Base-by-base conservation (phyloP, 2,113 vertebrate genomes). In the Hemibagrus wyckioides region DNA sequence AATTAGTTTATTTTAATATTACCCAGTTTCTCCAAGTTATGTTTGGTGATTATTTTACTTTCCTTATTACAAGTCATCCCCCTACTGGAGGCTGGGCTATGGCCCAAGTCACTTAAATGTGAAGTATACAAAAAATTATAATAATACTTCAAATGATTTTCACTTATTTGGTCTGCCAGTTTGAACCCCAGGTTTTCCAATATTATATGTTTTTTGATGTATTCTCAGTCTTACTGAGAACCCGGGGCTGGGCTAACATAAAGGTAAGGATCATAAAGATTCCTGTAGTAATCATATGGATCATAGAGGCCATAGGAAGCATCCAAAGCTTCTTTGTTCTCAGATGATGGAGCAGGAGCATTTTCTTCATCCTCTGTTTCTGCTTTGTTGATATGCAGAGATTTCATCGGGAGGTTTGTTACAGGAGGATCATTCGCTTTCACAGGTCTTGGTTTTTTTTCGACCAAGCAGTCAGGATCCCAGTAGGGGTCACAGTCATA, bases 401-500 rank as follows among this genome's bases (percentile, higher is more conserved):
- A 36, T 39, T 39, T 71, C 36, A 5, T 71, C 5, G 67, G 15
- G 14, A 36, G 30, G 36, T 71, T 71, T 17, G 67, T 36, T 1
- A 15, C 17, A 36, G 67, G 33, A 71, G 67, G 33, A 71, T 71
- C 30, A 2, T 25, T 82, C 19, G 48, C 30, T 79, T 89, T 63
- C 10, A 91, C 56, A 6, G 88, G 91, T 15, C 83, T 90, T 1
- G 92, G 93, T 48, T 92, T 92, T 82, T 92, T 90, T 84, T 94
- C 93, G 0, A 94, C 90, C 86, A 94, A 92, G 90, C 94, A 95
- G 93, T 95, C 94, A 1, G 94, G 94, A 56, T 95, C 94, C 94
- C 94, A 95, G 93, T 94, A 94, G 7, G 94, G 94, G 84, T 95
- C 92, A 3, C 94, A 95, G 91, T 95, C 93, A 19, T 94, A 93